phyloP scores from a whole-genome alignment of 2,888 invertebrate species.

The Chrysopilus asiliformis region DNA sequence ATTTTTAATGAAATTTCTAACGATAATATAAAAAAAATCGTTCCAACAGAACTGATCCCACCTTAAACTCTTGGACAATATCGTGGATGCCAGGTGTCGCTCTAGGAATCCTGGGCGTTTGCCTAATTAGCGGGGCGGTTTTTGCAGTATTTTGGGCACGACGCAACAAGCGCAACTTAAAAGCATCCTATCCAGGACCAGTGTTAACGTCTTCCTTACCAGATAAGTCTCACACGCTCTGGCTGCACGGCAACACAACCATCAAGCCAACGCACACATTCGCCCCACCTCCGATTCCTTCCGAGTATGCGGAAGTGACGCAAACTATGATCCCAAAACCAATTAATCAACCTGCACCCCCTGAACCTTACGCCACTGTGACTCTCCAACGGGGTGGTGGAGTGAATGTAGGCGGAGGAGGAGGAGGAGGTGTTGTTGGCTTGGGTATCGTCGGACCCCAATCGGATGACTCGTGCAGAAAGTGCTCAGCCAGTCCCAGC shows the following conservation, averaged over 20 bases:
- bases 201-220: constrained; percentile 18
- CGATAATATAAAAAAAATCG: too few relatives aligned
- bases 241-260: constrained; percentile 20
- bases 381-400: constrained; percentile 20
- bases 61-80: constrained; percentile 19
- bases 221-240: constrained; percentile 22
- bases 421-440: too few relatives aligned
- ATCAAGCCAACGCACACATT: constrained; percentile 21
- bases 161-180: constrained; percentile 20
- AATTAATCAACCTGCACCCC: constrained; percentile 16
- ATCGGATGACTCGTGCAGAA: constrained; percentile 42
- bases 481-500: constrained; percentile 40
- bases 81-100: constrained; percentile 22
- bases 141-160: constrained; percentile 22
- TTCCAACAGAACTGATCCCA: constrained; percentile 19
- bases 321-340: constrained; percentile 16
- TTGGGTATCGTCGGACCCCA: too few relatives aligned
- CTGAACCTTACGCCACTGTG: constrained; percentile 23
- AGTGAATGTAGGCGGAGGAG: too few relatives aligned
- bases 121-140: constrained; percentile 20
- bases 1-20: too few relatives aligned
- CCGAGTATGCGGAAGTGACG: constrained; percentile 21
- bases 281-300: constrained; percentile 17
- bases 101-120: constrained; percentile 18
- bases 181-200: constrained; percentile 21